These are phyloP conservation scores for Anagrus nilaparvatae DNA, from an alignment of 1,140 invertebrate genomes.

Conservation along the genomic window DNA sequence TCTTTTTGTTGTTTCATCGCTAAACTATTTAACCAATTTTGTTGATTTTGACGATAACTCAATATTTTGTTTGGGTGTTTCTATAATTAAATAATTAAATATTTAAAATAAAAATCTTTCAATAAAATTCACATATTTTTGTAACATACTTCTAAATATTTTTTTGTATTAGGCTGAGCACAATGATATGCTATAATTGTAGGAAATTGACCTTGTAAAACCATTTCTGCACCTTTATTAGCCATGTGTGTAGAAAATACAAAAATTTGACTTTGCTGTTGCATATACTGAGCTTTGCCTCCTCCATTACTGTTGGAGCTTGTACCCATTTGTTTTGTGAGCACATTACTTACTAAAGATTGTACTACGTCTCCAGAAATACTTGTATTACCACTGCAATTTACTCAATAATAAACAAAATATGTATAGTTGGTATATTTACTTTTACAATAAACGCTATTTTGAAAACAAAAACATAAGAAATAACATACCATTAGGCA, in stretches of 20 bases:
- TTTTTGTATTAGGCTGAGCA: constrained; percentile 88
- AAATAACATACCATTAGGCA: constrained; percentile 2
- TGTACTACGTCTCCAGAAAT: constrained; percentile 51
- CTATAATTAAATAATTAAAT: constrained; percentile 37
- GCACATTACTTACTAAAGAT: constrained; percentile 64
- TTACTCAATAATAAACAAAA: constrained; percentile 24
- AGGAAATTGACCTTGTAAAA: constrained; percentile 76
- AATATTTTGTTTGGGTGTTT: constrained; percentile 84
- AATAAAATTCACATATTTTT: constrained; percentile 5
- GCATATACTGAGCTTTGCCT: constrained; percentile 66
- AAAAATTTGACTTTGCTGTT: constrained; percentile 96
- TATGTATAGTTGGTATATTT: too few species aligned
- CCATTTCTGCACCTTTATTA: constrained; percentile 89
- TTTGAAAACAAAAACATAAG: constrained; percentile 3
- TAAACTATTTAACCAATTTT: constrained; percentile 72
- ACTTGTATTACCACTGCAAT: constrained; percentile 29
- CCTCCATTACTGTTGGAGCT: constrained; percentile 45
- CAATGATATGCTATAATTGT: constrained; percentile 93
- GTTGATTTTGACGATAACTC: constrained; percentile 72
- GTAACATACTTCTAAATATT: constrained; percentile 74
- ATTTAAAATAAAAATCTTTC: not conserved
- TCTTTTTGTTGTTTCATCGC: constrained; percentile 63
- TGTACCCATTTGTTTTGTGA: constrained; percentile 68
- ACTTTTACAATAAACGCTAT: too few species aligned
- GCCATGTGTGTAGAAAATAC: constrained; percentile 91